Conservation (phyloP, 2,113 vertebrate genomes). For the Pandion haliaetus region DNA sequence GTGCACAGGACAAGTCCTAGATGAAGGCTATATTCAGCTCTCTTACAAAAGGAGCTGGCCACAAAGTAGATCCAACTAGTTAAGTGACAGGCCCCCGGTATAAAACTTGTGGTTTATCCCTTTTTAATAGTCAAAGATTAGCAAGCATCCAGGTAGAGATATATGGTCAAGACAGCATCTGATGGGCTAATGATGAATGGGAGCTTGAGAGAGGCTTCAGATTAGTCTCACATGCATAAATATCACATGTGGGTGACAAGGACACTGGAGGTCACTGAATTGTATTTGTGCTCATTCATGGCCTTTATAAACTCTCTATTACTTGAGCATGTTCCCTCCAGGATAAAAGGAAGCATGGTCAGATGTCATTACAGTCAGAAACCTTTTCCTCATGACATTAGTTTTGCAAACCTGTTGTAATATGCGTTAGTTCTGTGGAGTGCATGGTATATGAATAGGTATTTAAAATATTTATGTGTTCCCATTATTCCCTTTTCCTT, state of each 20-base stretch:
- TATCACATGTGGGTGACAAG: conserved; percentile 53
- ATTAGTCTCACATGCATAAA: conserved; percentile 56
- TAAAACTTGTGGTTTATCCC: conserved; percentile 42
- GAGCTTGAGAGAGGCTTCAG: conserved; percentile 43
- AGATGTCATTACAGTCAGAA: not conserved
- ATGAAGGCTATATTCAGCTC: not conserved
- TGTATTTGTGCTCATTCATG: not conserved
- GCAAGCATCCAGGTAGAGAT: conserved; percentile 49
- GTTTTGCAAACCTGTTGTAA: not conserved
- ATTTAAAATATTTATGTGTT: not conserved
- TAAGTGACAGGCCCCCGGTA: not conserved
- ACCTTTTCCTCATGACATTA: not conserved
- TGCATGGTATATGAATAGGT: not conserved
- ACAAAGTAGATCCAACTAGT: not conserved
- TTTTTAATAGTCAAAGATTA: conserved; percentile 56
- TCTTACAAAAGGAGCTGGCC: not conserved
- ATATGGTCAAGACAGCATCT: conserved; percentile 46
- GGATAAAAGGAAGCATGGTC: not conserved
- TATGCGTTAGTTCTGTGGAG: not conserved
- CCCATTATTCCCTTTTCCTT: not conserved
- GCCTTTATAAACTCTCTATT: not conserved
- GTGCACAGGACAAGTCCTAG: not conserved
- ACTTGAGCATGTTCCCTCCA: not conserved
- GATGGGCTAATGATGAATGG: conserved; percentile 62
- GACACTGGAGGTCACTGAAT: conserved; percentile 46